Evolutionary conservation across 1,140 invertebrate genomes (phyloP).

Genomic region (Nixonia krombeini): DNA sequence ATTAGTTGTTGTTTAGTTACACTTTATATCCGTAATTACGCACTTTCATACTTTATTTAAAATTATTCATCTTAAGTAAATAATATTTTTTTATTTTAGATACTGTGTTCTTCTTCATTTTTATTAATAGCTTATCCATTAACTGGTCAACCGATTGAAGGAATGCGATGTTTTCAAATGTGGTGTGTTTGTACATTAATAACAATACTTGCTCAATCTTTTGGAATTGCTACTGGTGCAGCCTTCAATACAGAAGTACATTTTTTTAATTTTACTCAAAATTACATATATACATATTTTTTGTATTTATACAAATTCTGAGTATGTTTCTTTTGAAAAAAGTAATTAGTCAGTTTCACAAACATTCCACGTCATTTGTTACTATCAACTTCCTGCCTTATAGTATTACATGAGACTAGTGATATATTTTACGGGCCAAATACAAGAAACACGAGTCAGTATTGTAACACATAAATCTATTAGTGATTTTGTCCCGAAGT

Average conservation of each 20-base stretch:
- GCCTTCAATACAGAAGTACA: conserved; percentile 77
- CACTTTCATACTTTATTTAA: no score
- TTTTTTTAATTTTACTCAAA: neutral
- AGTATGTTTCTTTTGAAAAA: neutral
- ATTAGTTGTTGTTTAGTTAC: no score
- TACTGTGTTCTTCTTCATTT: conserved; percentile 82
- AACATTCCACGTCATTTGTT: neutral
- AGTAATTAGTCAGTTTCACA: neutral
- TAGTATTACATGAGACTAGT: no score
- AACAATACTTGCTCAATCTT: conserved; percentile 83
- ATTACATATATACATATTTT: neutral
- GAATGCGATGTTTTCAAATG: conserved; percentile 77
- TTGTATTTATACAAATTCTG: neutral
- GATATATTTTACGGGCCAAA: no score
- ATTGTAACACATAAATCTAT: no score
- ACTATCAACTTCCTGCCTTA: no score
- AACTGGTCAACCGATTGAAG: conserved; percentile 84
- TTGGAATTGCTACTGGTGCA: conserved; percentile 83
- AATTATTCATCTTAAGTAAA: no score
- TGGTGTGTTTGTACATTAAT: conserved; percentile 80
- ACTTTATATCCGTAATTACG: no score
- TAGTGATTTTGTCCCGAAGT: no score
- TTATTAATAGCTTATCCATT: conserved; percentile 84
- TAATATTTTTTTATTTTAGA: conserved; percentile 67
- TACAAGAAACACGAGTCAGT: no score